Evolutionary conservation across 2,888 invertebrate species (phyloP), one percentile per base, ranked within the genome.

Genomic region (Euplexia lucipara): DNA sequence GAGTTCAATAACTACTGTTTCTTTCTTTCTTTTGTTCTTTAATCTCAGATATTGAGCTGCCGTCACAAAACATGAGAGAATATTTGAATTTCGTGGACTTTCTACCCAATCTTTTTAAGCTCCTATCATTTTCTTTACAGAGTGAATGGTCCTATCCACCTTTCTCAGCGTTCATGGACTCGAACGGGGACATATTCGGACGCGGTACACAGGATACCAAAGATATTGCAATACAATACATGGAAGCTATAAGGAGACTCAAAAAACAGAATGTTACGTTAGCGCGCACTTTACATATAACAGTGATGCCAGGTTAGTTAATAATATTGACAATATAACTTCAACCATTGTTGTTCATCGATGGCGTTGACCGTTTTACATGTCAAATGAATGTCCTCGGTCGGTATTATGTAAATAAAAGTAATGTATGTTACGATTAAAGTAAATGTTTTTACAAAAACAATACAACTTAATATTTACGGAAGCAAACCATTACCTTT

Each of bases 131-230:
- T 54, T 35, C 12, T 0, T 74, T 91, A 22, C 79, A 98, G 98
- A 97, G 97, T 35, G 96, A 97, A 83, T 99, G 99, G 99, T 97
- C 95, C 0, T 96, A 98, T 89, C 97, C 97, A 32, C 99, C 99
- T 1, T 99, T 98, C 89, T 96, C 95, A 57, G 99, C 98, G 0
- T 95, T 97, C 64, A 97, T 98, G 88, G 98, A 98, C 83, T 96
- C 96, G 1, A 93, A 97, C 39, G 99, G 98, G 0, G 96, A 98
- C 77, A 98, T 98, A 78, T 98, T 96, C 88, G 98, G 97, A 0
- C 96, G 98, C 49, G 98, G 98, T 6, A 92, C 98, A 0, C 98
- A 98, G 90, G 98, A 99, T 86, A 98, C 97, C 96, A 98, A 97
- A 88, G 96, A 96, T 83, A 96, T 92, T 0, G 83, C 83, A 1